These are phyloP conservation scores for Sebastes kiyomatsui DNA, from an alignment of 2,797 vertebrate genomes.

Conservation along the genomic window DNA sequence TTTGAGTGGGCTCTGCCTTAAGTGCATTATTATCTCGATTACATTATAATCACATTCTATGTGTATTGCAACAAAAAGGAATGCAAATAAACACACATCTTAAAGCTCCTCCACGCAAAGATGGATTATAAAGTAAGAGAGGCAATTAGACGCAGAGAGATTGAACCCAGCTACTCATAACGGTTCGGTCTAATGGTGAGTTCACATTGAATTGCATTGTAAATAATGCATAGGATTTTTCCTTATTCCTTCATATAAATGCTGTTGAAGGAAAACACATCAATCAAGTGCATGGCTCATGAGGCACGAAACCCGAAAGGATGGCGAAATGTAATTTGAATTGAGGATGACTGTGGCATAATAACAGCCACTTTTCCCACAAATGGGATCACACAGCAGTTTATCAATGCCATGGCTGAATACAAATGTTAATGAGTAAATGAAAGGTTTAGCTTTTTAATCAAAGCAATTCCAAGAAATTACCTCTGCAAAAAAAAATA, in stretches of 20 bases:
- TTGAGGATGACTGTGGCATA: neutral
- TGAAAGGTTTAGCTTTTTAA: neutral
- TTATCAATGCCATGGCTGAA: neutral
- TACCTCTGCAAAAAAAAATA: neutral
- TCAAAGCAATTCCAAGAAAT: neutral
- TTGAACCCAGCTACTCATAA: neutral
- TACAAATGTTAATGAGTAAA: neutral
- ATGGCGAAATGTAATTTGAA: conserved; percentile 24
- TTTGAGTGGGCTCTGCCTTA: neutral
- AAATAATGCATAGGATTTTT: conserved; percentile 21
- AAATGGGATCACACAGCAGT: neutral
- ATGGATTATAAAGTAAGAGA: conserved; percentile 3
- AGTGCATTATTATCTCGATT: conserved; percentile 10
- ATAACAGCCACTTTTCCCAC: conserved; percentile 9
- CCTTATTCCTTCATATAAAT: conserved; percentile 11
- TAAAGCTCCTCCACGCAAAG: neutral
- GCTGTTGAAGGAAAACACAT: conserved; percentile 15
- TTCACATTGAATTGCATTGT: neutral
- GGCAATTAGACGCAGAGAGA: neutral
- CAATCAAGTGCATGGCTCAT: conserved; percentile 17
- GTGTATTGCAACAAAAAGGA: neutral
- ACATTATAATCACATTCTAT: conserved; percentile 1
- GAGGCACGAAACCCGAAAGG: conserved; percentile 11
- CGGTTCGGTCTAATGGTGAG: neutral
- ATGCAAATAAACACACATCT: neutral